Percentiles rank a stretch among this genome's conserved stretches.
Conservation (phyloP, 2,888 invertebrate species). For the Drosophila histrio region DNA sequence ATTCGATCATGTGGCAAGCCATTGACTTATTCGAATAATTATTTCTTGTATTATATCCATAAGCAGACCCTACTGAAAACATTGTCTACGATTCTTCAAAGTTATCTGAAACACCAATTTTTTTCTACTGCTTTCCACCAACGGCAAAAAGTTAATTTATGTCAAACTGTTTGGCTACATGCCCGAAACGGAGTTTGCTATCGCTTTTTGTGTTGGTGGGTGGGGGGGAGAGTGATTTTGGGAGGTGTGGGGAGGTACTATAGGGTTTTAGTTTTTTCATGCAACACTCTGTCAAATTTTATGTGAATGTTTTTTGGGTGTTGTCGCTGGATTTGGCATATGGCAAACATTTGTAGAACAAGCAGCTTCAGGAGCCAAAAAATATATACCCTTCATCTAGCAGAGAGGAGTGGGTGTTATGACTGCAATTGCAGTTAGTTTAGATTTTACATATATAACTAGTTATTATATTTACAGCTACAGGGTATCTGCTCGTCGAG, state of each 20-base stretch:
- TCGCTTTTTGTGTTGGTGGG: background rate
- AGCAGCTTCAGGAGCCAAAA: constrained; percentile 22
- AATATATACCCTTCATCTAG: background rate
- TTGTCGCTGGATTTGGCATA: constrained; percentile 27
- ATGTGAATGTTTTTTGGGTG: constrained; percentile 4
- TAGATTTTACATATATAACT: too few relatives aligned
- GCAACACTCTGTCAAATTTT: constrained; percentile 28
- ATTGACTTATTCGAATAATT: too few relatives aligned
- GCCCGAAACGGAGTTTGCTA: background rate
- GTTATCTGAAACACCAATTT: constrained; percentile 8
- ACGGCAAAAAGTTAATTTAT: constrained; percentile 21
- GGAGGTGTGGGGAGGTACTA: background rate
- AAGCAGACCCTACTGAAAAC: background rate
- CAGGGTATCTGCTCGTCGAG: background rate
- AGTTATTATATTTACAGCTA: background rate
- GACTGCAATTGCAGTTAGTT: too few relatives aligned
- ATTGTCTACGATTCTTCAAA: background rate
- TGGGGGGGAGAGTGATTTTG: background rate
- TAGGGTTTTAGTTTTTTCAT: background rate
- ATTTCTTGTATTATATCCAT: too few relatives aligned
- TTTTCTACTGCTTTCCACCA: constrained; percentile 9
- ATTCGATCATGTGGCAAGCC: too few relatives aligned
- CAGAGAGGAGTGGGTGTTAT: background rate
- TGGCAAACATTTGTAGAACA: constrained; percentile 32
- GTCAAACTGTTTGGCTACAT: constrained; percentile 15